Conservation (phyloP, 2,113 vertebrate species). For the Corvus hawaiiensis region DNA sequence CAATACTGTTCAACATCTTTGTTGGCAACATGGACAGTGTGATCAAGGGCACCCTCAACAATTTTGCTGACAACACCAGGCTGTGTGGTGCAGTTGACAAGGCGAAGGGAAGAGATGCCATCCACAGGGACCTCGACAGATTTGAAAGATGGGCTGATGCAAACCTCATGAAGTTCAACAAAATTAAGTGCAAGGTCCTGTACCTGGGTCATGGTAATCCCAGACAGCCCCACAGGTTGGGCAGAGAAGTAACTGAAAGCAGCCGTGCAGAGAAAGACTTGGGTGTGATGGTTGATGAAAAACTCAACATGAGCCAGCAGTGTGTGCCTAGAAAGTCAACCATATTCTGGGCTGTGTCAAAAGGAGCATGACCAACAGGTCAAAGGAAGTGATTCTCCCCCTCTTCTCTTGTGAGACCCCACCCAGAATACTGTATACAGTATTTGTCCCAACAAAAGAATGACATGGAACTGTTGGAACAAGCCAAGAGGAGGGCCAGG, state of each 20-base stretch:
- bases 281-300: neutral
- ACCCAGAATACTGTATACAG: neutral
- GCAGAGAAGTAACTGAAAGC: neutral
- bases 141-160: neutral
- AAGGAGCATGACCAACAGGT: neutral
- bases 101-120: neutral
- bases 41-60: neutral
- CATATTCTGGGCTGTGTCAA: neutral
- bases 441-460: neutral
- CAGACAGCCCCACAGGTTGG: neutral
- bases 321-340: neutral
- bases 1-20: neutral
- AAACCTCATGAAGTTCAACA: neutral
- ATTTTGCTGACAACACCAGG: neutral
- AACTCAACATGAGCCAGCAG: neutral
- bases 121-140: neutral
- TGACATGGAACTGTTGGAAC: neutral
- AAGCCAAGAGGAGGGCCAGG: accelerated
- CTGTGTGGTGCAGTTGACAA: neutral
- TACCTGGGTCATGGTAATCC: neutral
- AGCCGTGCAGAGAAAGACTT: neutral
- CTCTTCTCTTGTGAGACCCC: neutral
- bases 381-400: neutral
- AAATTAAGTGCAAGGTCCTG: neutral
- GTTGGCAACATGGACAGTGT: neutral